Evolutionary conservation across 2,113 vertebrate species (phyloP).

Genomic region (Varanus salvator): DNA sequence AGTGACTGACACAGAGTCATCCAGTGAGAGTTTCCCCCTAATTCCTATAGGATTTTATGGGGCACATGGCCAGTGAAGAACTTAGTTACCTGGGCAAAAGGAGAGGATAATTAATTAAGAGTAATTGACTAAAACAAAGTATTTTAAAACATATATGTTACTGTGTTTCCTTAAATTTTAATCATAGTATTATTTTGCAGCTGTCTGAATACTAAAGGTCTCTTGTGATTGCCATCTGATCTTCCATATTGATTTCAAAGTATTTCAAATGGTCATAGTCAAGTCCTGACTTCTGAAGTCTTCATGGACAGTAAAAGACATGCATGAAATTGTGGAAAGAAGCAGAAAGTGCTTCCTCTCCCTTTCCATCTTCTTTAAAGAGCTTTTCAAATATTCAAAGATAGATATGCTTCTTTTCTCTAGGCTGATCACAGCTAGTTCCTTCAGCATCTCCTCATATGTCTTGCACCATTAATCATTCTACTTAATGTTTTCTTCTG

Average conservation of each 20-base stretch:
- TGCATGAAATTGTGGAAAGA: neutral
- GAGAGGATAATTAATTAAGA: no score
- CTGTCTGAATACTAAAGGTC: neutral
- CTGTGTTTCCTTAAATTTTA: neutral
- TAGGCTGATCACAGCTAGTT: conserved; percentile 11
- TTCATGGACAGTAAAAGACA: neutral
- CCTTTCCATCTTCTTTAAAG: neutral
- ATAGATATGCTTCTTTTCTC: neutral
- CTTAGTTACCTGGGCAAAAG: no score
- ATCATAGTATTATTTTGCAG: neutral
- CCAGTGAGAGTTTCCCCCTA: neutral
- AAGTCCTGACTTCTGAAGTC: neutral
- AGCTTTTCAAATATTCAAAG: neutral
- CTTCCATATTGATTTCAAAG: neutral
- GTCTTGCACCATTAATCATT: conserved; percentile 13
- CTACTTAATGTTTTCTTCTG: conserved; percentile 18
- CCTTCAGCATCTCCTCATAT: conserved; percentile 10
- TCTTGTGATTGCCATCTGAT: neutral
- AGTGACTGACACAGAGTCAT: no score
- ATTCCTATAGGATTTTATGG: neutral
- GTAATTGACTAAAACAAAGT: no score
- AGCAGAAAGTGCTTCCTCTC: neutral
- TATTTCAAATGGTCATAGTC: neutral
- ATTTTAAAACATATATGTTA: neutral
- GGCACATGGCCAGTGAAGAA: neutral